A percentile compares a stretch with the other conserved stretches of the same genome.
Evolutionary conservation across 2,113 vertebrate genomes (phyloP).

Genomic region (Ceuthmochares aereus): DNA sequence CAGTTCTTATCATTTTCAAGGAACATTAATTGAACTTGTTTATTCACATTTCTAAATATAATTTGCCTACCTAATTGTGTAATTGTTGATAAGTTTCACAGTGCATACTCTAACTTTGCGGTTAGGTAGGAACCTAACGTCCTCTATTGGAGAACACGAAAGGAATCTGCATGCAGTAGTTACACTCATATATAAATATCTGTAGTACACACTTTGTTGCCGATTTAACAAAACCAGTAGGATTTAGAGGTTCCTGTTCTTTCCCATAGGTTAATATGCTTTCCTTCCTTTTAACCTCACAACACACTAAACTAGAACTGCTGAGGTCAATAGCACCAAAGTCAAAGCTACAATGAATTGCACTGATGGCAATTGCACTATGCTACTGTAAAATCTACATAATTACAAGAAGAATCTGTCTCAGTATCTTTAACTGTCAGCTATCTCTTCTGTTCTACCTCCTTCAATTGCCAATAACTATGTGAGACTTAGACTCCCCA

Average conservation of each 20-base stretch:
- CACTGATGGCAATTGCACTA: not conserved
- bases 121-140: not conserved
- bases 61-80: not conserved
- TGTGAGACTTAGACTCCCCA: not conserved
- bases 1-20: not conserved
- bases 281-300: not conserved
- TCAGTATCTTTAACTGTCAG: not conserved
- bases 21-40: not conserved
- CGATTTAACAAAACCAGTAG: not conserved
- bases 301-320: not conserved
- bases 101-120: not conserved
- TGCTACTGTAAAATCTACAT: not conserved
- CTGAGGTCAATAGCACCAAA: not conserved
- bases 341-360: not conserved
- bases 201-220: accelerated
- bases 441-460: not conserved
- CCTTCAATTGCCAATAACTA: not conserved
- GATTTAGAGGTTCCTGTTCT: not conserved
- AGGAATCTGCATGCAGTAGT: not conserved
- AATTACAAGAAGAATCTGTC: not conserved
- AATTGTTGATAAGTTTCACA: not conserved
- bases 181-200: not conserved
- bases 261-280: not conserved
- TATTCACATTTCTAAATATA: not conserved
- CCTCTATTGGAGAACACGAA: not conserved